A percentile compares a stretch with the other conserved stretches of the same genome.
These are phyloP conservation scores for Eulemur rufifrons DNA, from an alignment of 2,113 vertebrate genomes.

Conservation along the genomic window DNA sequence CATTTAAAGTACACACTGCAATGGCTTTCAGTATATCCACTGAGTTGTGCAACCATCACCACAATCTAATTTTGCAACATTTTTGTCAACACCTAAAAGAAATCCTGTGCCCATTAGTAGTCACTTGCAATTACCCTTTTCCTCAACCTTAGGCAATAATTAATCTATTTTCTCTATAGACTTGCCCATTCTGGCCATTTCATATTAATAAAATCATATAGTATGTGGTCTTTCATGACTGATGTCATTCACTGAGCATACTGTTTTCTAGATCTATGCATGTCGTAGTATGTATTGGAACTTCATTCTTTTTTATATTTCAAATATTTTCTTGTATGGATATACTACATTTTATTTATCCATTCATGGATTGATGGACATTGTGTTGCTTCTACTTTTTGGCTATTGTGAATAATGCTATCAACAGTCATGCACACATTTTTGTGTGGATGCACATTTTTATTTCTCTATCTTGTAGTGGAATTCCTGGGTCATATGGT, in stretches of 20 bases:
- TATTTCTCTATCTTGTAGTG: background rate
- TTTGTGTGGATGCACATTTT: background rate
- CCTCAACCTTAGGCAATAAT: background rate
- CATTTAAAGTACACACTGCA: background rate
- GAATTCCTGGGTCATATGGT: background rate
- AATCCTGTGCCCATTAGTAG: background rate
- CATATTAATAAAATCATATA: background rate
- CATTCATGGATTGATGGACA: background rate
- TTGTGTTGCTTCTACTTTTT: background rate
- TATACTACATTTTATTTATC: background rate
- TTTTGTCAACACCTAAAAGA: background rate
- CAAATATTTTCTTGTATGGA: background rate
- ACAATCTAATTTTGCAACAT: background rate
- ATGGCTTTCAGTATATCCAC: background rate
- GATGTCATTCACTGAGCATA: background rate
- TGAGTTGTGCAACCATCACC: background rate
- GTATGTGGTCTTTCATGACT: background rate
- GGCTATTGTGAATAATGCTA: background rate
- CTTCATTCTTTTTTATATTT: background rate
- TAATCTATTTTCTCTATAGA: background rate
- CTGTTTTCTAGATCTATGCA: background rate
- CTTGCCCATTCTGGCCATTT: background rate
- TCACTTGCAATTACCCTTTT: background rate
- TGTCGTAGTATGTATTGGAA: background rate
- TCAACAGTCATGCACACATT: background rate